Conservation (phyloP, 2,888 invertebrate genomes). For the Drosophila longiperda region DNA sequence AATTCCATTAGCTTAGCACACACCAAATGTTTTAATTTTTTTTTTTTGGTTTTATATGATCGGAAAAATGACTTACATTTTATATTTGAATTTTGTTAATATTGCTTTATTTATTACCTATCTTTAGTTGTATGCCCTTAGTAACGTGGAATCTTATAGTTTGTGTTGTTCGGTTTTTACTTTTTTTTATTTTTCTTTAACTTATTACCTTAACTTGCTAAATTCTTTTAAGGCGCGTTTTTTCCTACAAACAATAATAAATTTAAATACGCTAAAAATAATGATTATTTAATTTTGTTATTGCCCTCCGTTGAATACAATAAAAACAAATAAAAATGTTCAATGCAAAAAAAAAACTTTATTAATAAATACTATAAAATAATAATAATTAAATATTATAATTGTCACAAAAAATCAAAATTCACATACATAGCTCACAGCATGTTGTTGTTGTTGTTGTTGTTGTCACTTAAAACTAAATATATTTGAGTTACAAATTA, state of each 20-base stretch:
- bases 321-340: slow-evolving; percentile 28
- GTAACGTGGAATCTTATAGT: slow-evolving; percentile 29
- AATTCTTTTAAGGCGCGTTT: slow-evolving; percentile 45
- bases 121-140: slow-evolving; percentile 29
- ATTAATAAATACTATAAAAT: slow-evolving; percentile 76
- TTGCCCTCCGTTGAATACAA: slow-evolving; percentile 1
- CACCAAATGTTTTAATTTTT: slow-evolving; percentile 27
- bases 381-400: slow-evolving; percentile 56
- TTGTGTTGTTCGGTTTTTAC: slow-evolving; percentile 1
- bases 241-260: slow-evolving; percentile 14
- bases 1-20: slow-evolving; percentile 61
- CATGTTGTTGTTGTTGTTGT: slow-evolving; percentile 54
- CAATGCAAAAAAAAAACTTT: slow-evolving; percentile 73
- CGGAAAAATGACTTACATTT: slow-evolving; percentile 51
- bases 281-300: neutral
- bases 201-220: slow-evolving; percentile 22
- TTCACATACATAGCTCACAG: slow-evolving; percentile 76
- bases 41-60: slow-evolving; percentile 4
- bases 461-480: slow-evolving; percentile 44
- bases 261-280: neutral
- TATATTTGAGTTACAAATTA: slow-evolving; percentile 24
- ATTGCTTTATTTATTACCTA: slow-evolving; percentile 64
- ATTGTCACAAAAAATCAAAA: slow-evolving; percentile 61
- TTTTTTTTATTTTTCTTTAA: neutral
- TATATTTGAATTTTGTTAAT: slow-evolving; percentile 45